A percentile compares a stretch with the other conserved stretches of the same genome.
phyloP scores from a whole-genome alignment of 2,113 vertebrate species.

The Merops nubicus region DNA sequence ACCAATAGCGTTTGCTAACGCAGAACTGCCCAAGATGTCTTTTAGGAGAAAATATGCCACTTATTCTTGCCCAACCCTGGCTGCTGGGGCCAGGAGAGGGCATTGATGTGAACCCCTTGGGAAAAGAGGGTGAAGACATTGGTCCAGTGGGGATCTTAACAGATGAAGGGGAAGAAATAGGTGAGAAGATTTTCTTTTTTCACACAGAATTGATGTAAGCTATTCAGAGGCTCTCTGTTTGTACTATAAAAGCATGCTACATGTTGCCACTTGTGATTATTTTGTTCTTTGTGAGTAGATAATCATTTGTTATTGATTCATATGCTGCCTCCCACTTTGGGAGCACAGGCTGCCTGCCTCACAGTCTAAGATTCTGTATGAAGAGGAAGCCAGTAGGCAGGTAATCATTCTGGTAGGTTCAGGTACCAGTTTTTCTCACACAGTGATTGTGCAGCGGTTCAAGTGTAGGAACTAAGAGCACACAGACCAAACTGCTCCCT shows the following conservation, averaged over 20 bases:
- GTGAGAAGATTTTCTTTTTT: background rate
- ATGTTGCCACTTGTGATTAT: background rate
- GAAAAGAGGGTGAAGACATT: background rate
- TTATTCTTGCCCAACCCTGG: background rate
- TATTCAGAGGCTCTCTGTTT: background rate
- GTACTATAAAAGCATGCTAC: background rate
- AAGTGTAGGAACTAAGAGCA: background rate
- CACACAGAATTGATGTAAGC: background rate
- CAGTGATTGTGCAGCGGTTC: background rate
- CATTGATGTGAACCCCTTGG: fast-evolving
- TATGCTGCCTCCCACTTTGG: background rate
- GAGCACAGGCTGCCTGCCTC: background rate
- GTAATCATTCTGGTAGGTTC: background rate
- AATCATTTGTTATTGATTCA: background rate
- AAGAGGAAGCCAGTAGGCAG: background rate
- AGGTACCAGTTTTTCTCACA: background rate
- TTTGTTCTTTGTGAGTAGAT: background rate
- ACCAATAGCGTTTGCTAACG: background rate
- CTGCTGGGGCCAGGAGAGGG: background rate
- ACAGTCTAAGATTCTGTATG: background rate
- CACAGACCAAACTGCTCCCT: background rate
- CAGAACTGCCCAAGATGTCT: background rate
- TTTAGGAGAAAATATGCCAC: background rate
- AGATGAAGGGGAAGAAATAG: background rate
- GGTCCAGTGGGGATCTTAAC: background rate